Conservation (phyloP, 1,140 invertebrate species). For the Cyclargus thomasi region DNA sequence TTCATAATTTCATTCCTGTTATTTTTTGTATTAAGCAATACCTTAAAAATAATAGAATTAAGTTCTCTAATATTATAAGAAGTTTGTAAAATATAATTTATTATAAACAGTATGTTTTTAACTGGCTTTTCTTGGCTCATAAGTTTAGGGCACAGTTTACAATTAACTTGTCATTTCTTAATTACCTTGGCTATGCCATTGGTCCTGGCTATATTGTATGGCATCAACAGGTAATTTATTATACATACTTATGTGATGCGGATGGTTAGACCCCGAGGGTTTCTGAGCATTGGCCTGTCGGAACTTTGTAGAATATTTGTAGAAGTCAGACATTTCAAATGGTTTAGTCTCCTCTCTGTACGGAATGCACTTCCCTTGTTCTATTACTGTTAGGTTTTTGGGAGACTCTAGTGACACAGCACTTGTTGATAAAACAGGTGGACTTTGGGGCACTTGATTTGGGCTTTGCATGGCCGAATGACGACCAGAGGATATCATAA, state of each 20-base stretch:
- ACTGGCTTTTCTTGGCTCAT: background rate
- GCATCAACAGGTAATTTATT: slow-evolving; percentile 60
- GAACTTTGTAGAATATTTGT: slow-evolving; percentile 96
- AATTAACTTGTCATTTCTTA: slow-evolving; percentile 10
- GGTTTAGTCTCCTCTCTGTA: slow-evolving; percentile 96
- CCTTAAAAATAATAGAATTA: slow-evolving; percentile 13
- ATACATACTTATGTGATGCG: slow-evolving; percentile 43
- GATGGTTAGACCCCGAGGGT: slow-evolving; percentile 32
- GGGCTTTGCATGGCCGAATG: slow-evolving; percentile 65
- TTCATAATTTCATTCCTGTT: background rate
- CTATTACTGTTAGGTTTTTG: slow-evolving; percentile 88
- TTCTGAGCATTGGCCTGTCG: slow-evolving; percentile 77
- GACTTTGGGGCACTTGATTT: slow-evolving; percentile 51
- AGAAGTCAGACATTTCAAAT: slow-evolving; percentile 97
- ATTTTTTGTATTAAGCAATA: slow-evolving; percentile 8
- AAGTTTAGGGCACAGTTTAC: background rate
- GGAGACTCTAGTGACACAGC: slow-evolving; percentile 82
- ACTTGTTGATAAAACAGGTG: slow-evolving; percentile 57
- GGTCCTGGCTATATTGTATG: slow-evolving; percentile 54
- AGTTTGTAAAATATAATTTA: slow-evolving; percentile 1
- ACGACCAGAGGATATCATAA: slow-evolving; percentile 60
- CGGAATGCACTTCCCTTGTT: slow-evolving; percentile 91
- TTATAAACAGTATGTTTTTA: background rate
- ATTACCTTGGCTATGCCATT: slow-evolving; percentile 44
- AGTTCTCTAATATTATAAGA: slow-evolving; percentile 8